phyloP scores from a whole-genome alignment of 2,797 vertebrate species.

The Oreochromis mossambicus region DNA sequence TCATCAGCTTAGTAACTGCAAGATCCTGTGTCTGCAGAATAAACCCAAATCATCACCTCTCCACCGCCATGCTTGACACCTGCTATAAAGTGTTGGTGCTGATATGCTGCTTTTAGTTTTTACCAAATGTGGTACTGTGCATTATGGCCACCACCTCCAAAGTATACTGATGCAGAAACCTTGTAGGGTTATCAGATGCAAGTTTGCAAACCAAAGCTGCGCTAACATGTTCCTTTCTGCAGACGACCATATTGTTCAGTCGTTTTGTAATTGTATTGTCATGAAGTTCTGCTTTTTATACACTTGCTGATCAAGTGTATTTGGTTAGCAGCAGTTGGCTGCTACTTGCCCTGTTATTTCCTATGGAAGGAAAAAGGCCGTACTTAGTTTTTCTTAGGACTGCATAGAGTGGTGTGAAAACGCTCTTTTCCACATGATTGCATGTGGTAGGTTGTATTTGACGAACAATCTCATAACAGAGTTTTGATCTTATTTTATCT shows the following conservation, averaged over 20 bases:
- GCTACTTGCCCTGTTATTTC: neutral
- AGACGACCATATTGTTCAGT: fast-evolving
- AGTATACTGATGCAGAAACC: neutral
- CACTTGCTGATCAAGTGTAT: neutral
- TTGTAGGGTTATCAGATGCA: neutral
- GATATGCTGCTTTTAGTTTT: neutral
- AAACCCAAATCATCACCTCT: neutral
- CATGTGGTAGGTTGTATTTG: neutral
- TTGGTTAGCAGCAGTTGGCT: neutral
- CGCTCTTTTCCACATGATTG: neutral
- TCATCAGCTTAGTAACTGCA: neutral
- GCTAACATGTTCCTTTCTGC: neutral
- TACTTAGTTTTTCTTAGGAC: neutral
- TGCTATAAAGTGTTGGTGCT: neutral
- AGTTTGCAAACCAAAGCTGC: neutral
- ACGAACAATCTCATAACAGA: neutral
- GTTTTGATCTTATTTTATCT: neutral
- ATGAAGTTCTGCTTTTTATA: neutral
- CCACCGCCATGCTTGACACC: neutral
- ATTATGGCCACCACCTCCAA: neutral
- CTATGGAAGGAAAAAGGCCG: fast-evolving
- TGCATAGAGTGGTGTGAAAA: neutral
- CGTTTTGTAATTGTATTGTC: neutral
- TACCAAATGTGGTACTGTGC: neutral
- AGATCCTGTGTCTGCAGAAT: neutral